Percentiles rank a stretch among this genome's conserved stretches.
Conservation (phyloP, 2,797 vertebrate species). For the Characodon lateralis region DNA sequence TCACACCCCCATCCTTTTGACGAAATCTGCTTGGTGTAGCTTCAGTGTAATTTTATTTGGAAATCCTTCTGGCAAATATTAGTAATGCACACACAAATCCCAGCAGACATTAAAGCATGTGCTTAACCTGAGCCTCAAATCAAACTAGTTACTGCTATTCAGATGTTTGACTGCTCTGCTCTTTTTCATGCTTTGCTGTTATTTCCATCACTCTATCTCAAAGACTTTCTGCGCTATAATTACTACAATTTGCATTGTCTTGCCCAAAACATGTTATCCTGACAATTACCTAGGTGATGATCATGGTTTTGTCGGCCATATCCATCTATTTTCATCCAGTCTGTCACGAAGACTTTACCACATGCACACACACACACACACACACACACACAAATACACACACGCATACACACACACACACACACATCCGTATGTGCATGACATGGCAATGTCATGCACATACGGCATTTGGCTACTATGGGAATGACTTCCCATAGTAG, state of each 20-base stretch:
- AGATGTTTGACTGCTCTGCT: slow-evolving; percentile 29
- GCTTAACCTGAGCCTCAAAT: slow-evolving; percentile 62
- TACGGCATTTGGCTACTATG: no score
- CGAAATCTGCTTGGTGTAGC: slow-evolving; percentile 62
- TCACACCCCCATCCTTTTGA: slow-evolving; percentile 47
- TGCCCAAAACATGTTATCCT: slow-evolving; percentile 30
- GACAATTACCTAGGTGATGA: slow-evolving; percentile 25
- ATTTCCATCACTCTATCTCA: slow-evolving; percentile 17
- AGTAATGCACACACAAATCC: slow-evolving; percentile 72
- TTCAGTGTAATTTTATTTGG: slow-evolving; percentile 52
- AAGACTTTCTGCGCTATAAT: slow-evolving; percentile 28
- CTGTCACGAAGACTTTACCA: slow-evolving; percentile 2
- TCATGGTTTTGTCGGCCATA: slow-evolving; percentile 11
- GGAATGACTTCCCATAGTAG: no score
- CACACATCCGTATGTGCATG: neutral
- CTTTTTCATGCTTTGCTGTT: slow-evolving; percentile 23
- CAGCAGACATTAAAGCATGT: slow-evolving; percentile 59
- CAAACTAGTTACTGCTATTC: slow-evolving; percentile 51
- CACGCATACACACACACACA: no score
- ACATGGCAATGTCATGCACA: neutral
- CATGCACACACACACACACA: neutral
- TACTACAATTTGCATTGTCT: slow-evolving; percentile 38
- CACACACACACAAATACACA: neutral
- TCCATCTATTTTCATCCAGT: slow-evolving; percentile 20
- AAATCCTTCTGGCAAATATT: slow-evolving; percentile 69